These are phyloP conservation scores for Heliconius melpomene DNA, from an alignment of 1,140 invertebrate genomes.

Conservation along the genomic window DNA sequence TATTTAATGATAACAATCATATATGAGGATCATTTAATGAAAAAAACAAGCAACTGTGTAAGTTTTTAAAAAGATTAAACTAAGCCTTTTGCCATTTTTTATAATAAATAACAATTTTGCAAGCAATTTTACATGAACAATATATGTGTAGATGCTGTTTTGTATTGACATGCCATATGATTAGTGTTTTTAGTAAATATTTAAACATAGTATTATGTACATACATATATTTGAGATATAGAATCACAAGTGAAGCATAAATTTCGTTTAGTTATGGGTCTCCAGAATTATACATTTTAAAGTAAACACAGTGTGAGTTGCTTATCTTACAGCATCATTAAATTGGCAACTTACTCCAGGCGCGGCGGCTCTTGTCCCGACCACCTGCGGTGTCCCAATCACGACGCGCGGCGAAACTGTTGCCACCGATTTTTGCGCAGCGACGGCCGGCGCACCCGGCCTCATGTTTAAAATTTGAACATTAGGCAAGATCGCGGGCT, in stretches of 20 bases:
- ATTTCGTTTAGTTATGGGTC: constrained; percentile 7
- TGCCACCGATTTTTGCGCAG: constrained; percentile 87
- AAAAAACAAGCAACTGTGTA: neutral
- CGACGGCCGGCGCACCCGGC: constrained; percentile 84
- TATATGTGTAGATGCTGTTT: neutral
- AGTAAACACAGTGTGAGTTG: neutral
- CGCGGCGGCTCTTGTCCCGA: constrained; percentile 88
- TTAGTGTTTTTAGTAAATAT: constrained; percentile 17
- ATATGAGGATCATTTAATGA: neutral
- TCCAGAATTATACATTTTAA: constrained; percentile 11
- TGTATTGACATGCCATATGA: neutral
- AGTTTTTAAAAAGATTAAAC: neutral
- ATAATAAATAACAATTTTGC: neutral
- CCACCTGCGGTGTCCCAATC: constrained; percentile 89
- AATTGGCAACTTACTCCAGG: constrained; percentile 85
- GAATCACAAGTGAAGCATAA: constrained; percentile 2
- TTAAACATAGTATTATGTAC: constrained; percentile 7
- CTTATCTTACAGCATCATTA: constrained; percentile 23
- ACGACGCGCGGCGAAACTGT: constrained; percentile 89
- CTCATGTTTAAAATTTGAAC: constrained; percentile 94
- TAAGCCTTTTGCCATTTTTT: neutral
- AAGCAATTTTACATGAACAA: constrained; percentile 5
- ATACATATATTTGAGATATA: neutral
- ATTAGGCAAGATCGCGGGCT: constrained; percentile 86
- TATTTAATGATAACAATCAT: neutral